phyloP scores from a whole-genome alignment of 2,888 invertebrate species.

The Cantharis flavilabris region DNA sequence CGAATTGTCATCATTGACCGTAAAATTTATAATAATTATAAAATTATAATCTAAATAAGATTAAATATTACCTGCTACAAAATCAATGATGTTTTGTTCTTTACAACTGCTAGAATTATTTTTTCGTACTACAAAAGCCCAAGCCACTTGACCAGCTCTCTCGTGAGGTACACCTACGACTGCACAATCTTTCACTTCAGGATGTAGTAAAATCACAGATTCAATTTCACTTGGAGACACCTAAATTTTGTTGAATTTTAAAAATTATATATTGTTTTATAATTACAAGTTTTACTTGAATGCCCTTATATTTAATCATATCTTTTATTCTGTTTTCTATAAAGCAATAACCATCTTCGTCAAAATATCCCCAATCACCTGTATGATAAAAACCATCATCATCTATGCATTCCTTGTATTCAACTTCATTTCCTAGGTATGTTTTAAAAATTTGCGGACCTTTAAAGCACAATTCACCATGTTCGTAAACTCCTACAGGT shows the following conservation, averaged over 20 bases:
- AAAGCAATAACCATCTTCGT: constrained; percentile 56
- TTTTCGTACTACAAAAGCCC: constrained; percentile 72
- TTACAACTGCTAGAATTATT: constrained; percentile 49
- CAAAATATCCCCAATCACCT: constrained; percentile 61
- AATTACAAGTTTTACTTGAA: constrained; percentile 51
- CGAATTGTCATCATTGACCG: no score
- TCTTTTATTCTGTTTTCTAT: constrained; percentile 63
- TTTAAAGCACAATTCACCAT: constrained; percentile 61
- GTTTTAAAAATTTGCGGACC: constrained; percentile 61
- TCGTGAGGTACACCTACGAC: constrained; percentile 77
- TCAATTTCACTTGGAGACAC: constrained; percentile 85
- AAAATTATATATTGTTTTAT: neutral
- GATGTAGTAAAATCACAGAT: constrained; percentile 70
- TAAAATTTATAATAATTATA: no score
- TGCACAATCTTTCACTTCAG: constrained; percentile 72
- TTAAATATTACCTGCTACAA: constrained; percentile 49
- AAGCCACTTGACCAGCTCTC: constrained; percentile 71
- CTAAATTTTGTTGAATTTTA: constrained; percentile 44
- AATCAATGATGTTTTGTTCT: constrained; percentile 61
- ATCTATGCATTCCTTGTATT: constrained; percentile 58
- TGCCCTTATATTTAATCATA: constrained; percentile 64
- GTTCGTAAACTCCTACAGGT: constrained; percentile 55
- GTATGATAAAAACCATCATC: constrained; percentile 57
- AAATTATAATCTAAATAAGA: no score
- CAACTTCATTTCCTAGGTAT: constrained; percentile 57